These are phyloP conservation scores for Microctenopoma lineatum DNA, from an alignment of 2,797 vertebrate species.

Conservation along the genomic window DNA sequence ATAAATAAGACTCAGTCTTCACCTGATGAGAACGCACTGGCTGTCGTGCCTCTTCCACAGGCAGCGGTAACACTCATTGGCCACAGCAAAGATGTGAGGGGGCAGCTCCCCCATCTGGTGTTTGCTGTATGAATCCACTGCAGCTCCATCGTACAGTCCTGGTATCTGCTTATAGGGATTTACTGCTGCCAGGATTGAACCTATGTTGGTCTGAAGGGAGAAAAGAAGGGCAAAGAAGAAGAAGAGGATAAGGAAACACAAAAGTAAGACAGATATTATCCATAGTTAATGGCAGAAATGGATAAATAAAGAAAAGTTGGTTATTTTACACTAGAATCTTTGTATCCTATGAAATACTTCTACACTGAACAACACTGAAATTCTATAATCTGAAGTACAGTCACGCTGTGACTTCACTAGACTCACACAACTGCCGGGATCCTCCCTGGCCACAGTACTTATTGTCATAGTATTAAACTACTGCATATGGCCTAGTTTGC, in stretches of 20 bases:
- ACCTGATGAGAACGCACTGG: constrained; percentile 96
- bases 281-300: not conserved
- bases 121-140: constrained; percentile 88
- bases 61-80: constrained; percentile 95
- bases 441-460: constrained; percentile 28
- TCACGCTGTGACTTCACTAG: not conserved
- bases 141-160: constrained; percentile 85
- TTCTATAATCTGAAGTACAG: not conserved
- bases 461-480: constrained; percentile 18
- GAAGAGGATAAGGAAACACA: not conserved
- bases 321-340: constrained; percentile 2
- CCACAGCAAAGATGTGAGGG: constrained; percentile 92
- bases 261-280: not conserved
- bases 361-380: not conserved
- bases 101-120: constrained; percentile 93
- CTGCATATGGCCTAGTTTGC: constrained; percentile 59
- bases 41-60: constrained; percentile 95
- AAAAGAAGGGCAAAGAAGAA: not conserved
- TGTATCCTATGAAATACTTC: not conserved
- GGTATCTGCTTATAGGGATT: constrained; percentile 91
- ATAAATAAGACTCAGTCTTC: constrained; percentile 14
- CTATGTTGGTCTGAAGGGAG: constrained; percentile 89
- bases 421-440: constrained; percentile 22
- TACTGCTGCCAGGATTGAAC: constrained; percentile 92
- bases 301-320: not conserved